Percentiles rank a stretch among this genome's conserved stretches.
phyloP scores from a whole-genome alignment of 30 jellyfish, hydroid and myxozoan species.

The Hydra vulgaris region DNA sequence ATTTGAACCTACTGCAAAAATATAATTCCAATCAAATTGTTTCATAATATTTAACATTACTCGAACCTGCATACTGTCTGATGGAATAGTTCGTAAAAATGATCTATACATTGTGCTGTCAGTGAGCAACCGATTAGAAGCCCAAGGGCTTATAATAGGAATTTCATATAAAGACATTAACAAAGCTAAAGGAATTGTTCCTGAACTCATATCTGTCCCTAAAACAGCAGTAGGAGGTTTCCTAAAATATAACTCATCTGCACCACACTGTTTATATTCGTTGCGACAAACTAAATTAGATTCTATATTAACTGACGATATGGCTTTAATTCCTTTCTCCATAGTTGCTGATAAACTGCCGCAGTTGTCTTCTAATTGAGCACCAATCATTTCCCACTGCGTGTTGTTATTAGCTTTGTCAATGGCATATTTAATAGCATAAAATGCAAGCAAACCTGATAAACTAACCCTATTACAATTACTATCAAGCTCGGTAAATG shows the following conservation, averaged over 20 bases:
- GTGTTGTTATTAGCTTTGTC: slow-evolving; percentile 32
- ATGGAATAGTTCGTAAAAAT: slow-evolving; percentile 73
- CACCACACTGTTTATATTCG: slow-evolving; percentile 42
- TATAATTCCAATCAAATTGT: slow-evolving; percentile 55
- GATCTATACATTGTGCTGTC: slow-evolving; percentile 52
- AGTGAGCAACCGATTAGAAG: slow-evolving; percentile 80
- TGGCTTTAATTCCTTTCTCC: slow-evolving; percentile 71
- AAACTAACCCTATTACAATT: slow-evolving; percentile 17
- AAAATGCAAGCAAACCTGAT: slow-evolving; percentile 33
- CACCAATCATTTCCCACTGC: slow-evolving; percentile 33
- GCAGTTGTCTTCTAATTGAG: slow-evolving; percentile 60
- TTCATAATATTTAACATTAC: slow-evolving; percentile 67
- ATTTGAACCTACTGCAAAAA: slow-evolving; percentile 74
- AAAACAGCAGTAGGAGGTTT: slow-evolving; percentile 67
- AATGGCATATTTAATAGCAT: slow-evolving; percentile 52
- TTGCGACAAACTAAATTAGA: slow-evolving; percentile 68
- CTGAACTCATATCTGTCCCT: slow-evolving; percentile 58
- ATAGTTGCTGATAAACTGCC: slow-evolving; percentile 42
- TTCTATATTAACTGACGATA: slow-evolving; percentile 61
- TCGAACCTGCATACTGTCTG: slow-evolving; percentile 59
- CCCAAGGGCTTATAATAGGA: slow-evolving; percentile 69
- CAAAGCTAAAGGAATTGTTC: slow-evolving; percentile 73
- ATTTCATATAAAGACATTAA: slow-evolving; percentile 52
- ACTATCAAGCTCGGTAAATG: background rate
- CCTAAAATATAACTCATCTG: no score